These are phyloP conservation scores for Prionailurus viverrinus DNA, from an alignment of 2,113 vertebrate species.

Conservation along the genomic window DNA sequence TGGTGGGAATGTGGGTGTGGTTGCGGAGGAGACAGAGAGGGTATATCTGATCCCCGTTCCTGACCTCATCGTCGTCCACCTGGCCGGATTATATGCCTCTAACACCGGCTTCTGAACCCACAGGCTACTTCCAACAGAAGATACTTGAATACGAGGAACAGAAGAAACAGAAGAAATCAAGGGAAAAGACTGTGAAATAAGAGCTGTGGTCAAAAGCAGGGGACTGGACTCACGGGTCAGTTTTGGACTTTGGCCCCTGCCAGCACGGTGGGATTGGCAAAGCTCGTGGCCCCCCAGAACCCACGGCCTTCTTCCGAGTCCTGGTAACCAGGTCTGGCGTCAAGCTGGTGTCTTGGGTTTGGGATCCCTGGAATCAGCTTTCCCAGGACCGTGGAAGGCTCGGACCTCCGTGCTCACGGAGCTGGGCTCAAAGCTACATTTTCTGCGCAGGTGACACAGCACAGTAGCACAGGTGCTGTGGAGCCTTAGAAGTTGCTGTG, in stretches of 20 bases:
- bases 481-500: not conserved
- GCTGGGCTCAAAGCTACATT: not conserved
- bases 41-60: not conserved
- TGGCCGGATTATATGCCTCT: not conserved
- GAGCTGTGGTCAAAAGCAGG: not conserved
- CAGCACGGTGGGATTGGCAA: not conserved
- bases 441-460: not conserved
- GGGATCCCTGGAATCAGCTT: conserved; percentile 1
- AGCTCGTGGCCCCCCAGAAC: not conserved
- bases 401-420: not conserved
- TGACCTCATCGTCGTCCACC: not conserved
- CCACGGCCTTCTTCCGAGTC: not conserved
- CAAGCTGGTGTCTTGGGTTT: not conserved
- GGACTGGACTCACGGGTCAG: not conserved
- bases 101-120: conserved; percentile 60
- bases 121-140: conserved; percentile 92
- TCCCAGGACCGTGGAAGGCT: conserved; percentile 13
- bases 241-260: not conserved
- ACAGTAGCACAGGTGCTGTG: not conserved
- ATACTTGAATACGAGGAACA: conserved; percentile 92
- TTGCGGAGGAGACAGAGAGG: not conserved
- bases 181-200: conserved; percentile 78
- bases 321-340: conserved; percentile 24
- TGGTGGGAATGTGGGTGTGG: not conserved
- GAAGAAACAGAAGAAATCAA: conserved; percentile 90